Evolutionary conservation across 2,797 vertebrate species (phyloP).

Genomic region (Hydrolagus colliei): DNA sequence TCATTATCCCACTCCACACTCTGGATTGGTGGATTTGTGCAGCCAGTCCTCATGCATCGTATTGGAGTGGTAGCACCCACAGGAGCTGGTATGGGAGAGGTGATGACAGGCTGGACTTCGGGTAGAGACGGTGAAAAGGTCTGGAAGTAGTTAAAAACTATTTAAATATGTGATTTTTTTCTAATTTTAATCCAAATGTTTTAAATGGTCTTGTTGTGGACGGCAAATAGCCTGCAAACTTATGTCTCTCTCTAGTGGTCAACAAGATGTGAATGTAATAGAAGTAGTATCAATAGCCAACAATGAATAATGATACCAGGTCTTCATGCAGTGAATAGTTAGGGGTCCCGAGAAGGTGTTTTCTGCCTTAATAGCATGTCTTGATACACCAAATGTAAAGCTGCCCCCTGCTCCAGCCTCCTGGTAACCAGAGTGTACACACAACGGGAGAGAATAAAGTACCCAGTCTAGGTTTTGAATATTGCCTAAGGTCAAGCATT

Average conservation of each 20-base stretch:
- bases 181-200: conserved; percentile 30
- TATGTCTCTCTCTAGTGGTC: not conserved
- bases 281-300: conserved; percentile 29
- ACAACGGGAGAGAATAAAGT: conserved; percentile 64
- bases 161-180: conserved; percentile 25
- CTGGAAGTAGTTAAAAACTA: conserved; percentile 33
- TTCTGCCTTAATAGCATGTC: conserved; percentile 34
- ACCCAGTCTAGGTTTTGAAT: conserved; percentile 63
- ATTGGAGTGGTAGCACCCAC: conserved; percentile 25
- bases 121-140: conserved; percentile 27
- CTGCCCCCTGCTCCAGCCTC: conserved; percentile 39
- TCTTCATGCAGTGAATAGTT: conserved; percentile 38
- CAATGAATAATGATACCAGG: conserved; percentile 36
- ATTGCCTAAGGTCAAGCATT: conserved; percentile 64
- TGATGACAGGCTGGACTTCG: conserved; percentile 26
- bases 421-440: conserved; percentile 52
- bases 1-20: conserved; percentile 30
- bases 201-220: conserved; percentile 25
- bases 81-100: conserved; percentile 21
- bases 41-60: conserved; percentile 30
- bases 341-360: conserved; percentile 34
- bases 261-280: conserved; percentile 14
- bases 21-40: conserved; percentile 26
- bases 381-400: conserved; percentile 38
- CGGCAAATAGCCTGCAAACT: not conserved